Evolutionary conservation across 2,113 vertebrate species (phyloP), one percentile per base, ranked within the genome.

Genomic region (Otis tarda): DNA sequence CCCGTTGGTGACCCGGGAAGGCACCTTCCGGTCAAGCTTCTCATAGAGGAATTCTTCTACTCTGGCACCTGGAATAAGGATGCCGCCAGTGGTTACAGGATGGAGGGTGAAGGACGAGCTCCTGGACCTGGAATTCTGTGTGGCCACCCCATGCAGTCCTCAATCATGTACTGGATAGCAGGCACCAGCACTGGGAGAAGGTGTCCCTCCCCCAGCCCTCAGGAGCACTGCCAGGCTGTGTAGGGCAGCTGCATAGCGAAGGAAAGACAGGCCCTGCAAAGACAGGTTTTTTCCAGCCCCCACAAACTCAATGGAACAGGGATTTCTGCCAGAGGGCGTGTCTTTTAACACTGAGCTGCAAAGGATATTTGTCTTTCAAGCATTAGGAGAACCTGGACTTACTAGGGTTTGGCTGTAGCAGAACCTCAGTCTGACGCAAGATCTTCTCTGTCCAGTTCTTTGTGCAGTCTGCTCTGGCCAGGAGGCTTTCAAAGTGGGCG

Each of bases 31-130:
- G 95, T 99, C 99, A 23, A 99, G 97, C 97, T 99, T 99, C 93
- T 99, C 99, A 10, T 99, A 99, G 31, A 99, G 98, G 97, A 99
- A 99, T 96, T 99, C 99, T 86, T 99, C 99, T 25, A 99, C 99
- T 80, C 99, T 98, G 94, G 99, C 99, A 96, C 98, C 98, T 98
- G 96, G 3, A 68, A 61, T 7, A 30, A 91, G 59, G 88, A 83
- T 27, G 27, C 5, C 80, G 25, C 37, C 22, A 21, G 35, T 2
- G 12, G 24, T 79, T 69, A 87, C 45, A 70, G 39, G 49, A 23
- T 20, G 30, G 56, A 64, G 28, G 24, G 9, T 55, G 14, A 31
- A 50, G 57, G 19, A 69, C 20, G 3, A 7, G 18, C 18, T 30
- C 14, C 59, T 74, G 41, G 27, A 37, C 39, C 27, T 65, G 85